phyloP scores from a whole-genome alignment of 2,113 vertebrate species.

The Phyllostomus discolor region DNA sequence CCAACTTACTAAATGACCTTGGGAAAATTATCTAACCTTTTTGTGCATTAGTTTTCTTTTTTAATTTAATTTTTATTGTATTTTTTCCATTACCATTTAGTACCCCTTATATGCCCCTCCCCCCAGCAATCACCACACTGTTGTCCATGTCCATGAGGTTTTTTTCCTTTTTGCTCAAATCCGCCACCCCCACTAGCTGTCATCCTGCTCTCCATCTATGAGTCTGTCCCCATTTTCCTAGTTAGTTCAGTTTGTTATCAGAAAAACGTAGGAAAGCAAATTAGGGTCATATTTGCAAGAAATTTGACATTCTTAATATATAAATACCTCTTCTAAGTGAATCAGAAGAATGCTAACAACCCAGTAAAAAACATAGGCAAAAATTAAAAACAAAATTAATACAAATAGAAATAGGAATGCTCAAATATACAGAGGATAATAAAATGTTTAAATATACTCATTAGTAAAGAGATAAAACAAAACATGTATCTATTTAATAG shows the following conservation, averaged over 20 bases:
- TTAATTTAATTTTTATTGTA: no score
- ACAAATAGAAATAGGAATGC: neutral
- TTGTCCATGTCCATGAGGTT: no score
- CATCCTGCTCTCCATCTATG: no score
- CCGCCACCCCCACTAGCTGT: no score
- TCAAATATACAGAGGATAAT: neutral
- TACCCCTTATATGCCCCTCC: no score
- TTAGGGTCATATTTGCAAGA: constrained; percentile 34
- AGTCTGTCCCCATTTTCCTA: no score
- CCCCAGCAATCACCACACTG: no score
- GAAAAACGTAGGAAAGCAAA: constrained; percentile 7
- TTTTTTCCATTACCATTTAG: no score
- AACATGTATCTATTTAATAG: neutral
- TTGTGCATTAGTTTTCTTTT: neutral
- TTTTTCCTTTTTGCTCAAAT: no score
- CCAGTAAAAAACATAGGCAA: neutral
- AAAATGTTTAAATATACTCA: neutral
- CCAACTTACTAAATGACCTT: neutral
- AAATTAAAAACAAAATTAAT: neutral
- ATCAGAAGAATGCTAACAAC: constrained; percentile 4
- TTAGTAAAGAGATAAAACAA: neutral
- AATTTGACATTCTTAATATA: neutral
- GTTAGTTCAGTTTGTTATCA: neutral
- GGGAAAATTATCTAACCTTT: neutral
- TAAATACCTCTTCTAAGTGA: neutral